Base-by-base conservation (phyloP, 2,113 vertebrate species). In the Peromyscus californicus region DNA sequence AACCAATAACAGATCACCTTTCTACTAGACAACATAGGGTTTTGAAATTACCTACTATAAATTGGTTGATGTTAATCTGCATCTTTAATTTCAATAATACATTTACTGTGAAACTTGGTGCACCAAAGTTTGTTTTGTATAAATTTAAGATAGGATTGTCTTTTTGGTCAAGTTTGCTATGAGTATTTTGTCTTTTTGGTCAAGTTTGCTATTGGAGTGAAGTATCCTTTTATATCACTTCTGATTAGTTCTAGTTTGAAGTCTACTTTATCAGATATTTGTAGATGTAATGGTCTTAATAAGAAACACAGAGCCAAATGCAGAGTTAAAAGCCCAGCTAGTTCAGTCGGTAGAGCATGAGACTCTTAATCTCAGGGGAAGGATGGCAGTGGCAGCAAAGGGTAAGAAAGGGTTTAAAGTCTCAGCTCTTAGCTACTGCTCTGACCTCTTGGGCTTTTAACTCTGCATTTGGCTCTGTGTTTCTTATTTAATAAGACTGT, bases 341-440 rank as follows among this genome's bases (percentile, higher is more conserved):
- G 99, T 99, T 99, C 99, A 99, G 99, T 99, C 98, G 98, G 99
- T 99, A 99, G 99, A 99, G 99, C 99, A 99, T 99, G 99, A 99
- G 99, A 99, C 99, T 99, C 99, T 99, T 99, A 99, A 99, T 99
- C 99, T 99, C 99, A 99, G 45, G 6, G 45, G 45, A 48, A 48
- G 45, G 45, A 48, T 48, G 45, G 45, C 45, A 48, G 45, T 48
- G 45, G 45, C 45, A 48, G 45, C 45, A 7, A 48, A 48, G 45
- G 45, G 45, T 48, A 48, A 48, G 45, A 48, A 48, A 48, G 45
- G 7, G 45, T 48, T 48, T 48, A 6, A 48, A 48, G 45, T 4
- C 45, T 48, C 45, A 48, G 6, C 45, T 48, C 45, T 48, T 48
- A 48, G 7, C 45, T 48, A 48, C 45, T 48, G 45, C 45, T 48